These are phyloP conservation scores for Paedocypris micromegethes DNA, from an alignment of 2,797 vertebrate genomes.

Conservation along the genomic window DNA sequence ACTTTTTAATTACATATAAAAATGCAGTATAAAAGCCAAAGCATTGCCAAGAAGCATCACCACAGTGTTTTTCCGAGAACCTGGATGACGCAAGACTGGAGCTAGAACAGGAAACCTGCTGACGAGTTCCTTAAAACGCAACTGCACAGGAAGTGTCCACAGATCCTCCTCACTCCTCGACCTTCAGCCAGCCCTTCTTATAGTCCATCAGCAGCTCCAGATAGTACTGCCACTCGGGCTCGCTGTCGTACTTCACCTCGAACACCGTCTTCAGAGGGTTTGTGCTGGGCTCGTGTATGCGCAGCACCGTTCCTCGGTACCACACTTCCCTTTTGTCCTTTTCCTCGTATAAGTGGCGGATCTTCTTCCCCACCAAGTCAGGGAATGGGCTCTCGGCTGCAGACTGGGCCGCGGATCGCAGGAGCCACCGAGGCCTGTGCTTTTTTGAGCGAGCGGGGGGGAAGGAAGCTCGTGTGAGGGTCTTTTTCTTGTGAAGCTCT, in stretches of 20 bases:
- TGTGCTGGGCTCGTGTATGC: conserved; percentile 66
- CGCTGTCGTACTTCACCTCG: conserved; percentile 78
- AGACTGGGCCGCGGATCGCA: conserved; percentile 62
- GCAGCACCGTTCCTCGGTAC: conserved; percentile 73
- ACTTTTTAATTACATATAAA: too few species aligned
- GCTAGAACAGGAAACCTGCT: too few species aligned
- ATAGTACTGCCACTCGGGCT: conserved; percentile 80
- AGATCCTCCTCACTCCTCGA: conserved; percentile 60
- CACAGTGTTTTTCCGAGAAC: too few species aligned
- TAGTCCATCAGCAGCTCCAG: conserved; percentile 79
- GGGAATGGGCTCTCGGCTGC: conserved; percentile 63
- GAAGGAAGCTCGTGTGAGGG: conserved; percentile 43
- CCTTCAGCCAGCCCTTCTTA: conserved; percentile 77
- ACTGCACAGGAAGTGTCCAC: too few species aligned
- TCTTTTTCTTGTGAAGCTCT: conserved; percentile 34
- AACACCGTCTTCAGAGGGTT: conserved; percentile 77
- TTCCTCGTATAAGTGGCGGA: conserved; percentile 78
- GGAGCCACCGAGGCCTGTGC: conserved; percentile 62
- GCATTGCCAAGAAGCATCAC: conserved; percentile 16
- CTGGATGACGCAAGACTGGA: too few species aligned
- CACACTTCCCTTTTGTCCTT: conserved; percentile 76
- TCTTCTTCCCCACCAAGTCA: conserved; percentile 75
- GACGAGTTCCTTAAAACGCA: too few species aligned
- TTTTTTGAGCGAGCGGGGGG: conserved; percentile 63
- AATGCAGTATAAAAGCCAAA: conserved; percentile 15